These are phyloP conservation scores for Lamellibrachia luymesi DNA, from an alignment of 1,140 invertebrate genomes.

Conservation along the genomic window DNA sequence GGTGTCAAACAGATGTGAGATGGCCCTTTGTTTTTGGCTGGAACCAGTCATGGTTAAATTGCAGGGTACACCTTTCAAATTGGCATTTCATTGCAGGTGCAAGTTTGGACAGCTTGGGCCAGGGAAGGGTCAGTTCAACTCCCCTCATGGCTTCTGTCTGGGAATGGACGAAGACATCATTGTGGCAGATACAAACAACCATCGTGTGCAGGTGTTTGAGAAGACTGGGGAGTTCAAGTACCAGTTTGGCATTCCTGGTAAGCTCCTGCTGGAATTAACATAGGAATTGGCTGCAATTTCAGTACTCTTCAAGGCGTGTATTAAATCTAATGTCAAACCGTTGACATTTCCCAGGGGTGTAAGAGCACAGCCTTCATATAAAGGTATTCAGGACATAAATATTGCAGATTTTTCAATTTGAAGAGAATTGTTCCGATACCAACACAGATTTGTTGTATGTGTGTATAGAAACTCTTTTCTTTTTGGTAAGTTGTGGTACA, in stretches of 20 bases:
- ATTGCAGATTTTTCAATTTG: not conserved
- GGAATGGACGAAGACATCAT: conserved; percentile 87
- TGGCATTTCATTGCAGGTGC: conserved; percentile 63
- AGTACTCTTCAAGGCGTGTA: not conserved
- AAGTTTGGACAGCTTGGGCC: conserved; percentile 92
- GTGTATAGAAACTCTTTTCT: not conserved
- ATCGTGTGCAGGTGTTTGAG: conserved; percentile 88
- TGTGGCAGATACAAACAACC: conserved; percentile 90
- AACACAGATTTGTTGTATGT: not conserved
- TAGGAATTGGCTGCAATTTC: too few relatives aligned
- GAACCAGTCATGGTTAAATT: not conserved
- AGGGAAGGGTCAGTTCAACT: conserved; percentile 90
- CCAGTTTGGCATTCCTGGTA: conserved; percentile 85
- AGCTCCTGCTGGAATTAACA: conserved; percentile 45
- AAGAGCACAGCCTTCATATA: too few relatives aligned
- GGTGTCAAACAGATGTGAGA: too few relatives aligned
- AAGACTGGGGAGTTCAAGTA: conserved; percentile 85
- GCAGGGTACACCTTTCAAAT: not conserved
- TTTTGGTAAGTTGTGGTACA: not conserved
- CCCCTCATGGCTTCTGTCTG: conserved; percentile 94
- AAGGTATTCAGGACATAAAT: not conserved
- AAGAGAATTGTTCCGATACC: not conserved
- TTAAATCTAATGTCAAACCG: not conserved
- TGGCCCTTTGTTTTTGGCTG: not conserved
- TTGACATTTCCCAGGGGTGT: not conserved